These are phyloP conservation scores for Pterostichus madidus DNA, from an alignment of 2,888 invertebrate genomes.

Conservation along the genomic window DNA sequence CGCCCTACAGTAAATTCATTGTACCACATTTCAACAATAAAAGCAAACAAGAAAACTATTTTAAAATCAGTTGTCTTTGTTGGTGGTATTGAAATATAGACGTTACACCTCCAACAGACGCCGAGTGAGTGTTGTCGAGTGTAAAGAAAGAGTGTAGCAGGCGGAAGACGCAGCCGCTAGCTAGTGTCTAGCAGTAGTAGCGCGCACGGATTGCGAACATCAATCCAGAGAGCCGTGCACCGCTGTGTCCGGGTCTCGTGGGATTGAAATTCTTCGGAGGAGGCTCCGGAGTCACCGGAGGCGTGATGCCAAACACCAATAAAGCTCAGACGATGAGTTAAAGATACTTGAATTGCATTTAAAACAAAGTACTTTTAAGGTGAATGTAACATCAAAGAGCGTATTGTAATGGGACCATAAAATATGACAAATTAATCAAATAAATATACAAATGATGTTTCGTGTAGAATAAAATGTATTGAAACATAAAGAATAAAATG, in stretches of 20 bases:
- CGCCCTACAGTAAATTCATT: neutral
- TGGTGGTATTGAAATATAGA: conserved; percentile 26
- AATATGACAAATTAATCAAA: too few relatives aligned
- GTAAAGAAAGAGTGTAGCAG: too few relatives aligned
- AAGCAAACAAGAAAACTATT: conserved; percentile 18
- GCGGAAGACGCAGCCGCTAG: too few relatives aligned
- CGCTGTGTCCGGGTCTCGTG: neutral
- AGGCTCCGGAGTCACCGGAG: neutral
- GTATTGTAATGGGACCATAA: too few relatives aligned
- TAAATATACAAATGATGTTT: too few relatives aligned
- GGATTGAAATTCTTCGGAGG: conserved; percentile 6
- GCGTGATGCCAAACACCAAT: neutral
- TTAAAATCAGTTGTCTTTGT: conserved; percentile 41
- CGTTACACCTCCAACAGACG: conserved; percentile 1
- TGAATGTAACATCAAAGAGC: too few relatives aligned
- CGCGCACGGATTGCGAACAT: conserved; percentile 23
- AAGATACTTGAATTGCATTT: neutral
- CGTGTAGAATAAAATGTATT: too few relatives aligned
- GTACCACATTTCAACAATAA: neutral
- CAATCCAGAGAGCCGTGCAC: conserved; percentile 23
- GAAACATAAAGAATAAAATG: too few relatives aligned
- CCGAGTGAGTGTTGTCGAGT: neutral
- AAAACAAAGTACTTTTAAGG: too few relatives aligned
- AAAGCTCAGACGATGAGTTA: neutral
- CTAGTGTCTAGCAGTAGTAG: neutral